phyloP scores from a whole-genome alignment of 2,113 vertebrate genomes.

The Gallinago paraguaiae region DNA sequence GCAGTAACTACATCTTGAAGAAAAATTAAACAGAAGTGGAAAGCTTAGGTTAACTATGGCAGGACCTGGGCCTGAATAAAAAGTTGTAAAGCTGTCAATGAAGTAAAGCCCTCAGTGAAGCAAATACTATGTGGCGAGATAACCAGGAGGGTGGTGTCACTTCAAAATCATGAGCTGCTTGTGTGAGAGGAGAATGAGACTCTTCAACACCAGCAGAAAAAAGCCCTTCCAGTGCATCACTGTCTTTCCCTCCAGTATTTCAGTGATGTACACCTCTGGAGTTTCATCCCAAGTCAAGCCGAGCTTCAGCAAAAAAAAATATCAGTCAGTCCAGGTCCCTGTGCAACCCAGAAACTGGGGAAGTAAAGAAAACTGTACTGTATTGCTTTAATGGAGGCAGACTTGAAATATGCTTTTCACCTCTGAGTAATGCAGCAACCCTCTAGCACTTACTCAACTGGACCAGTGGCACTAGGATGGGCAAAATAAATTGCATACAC shows the following conservation, averaged over 20 bases:
- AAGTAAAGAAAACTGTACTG: neutral
- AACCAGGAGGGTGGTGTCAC: neutral
- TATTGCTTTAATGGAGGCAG: neutral
- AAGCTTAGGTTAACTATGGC: neutral
- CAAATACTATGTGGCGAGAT: neutral
- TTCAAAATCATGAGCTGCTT: neutral
- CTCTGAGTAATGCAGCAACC: neutral
- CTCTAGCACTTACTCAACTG: neutral
- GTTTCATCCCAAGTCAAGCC: neutral
- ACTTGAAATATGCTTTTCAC: neutral
- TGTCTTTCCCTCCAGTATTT: neutral
- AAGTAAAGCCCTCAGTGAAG: neutral
- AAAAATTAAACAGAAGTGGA: neutral
- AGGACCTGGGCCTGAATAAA: neutral
- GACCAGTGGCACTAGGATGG: neutral
- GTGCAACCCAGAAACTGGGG: neutral
- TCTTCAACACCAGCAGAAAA: neutral
- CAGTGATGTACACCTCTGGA: neutral
- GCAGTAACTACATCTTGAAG: neutral
- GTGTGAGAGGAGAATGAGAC: neutral
- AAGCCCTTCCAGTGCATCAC: neutral
- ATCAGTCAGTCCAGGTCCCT: neutral
- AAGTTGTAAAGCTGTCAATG: neutral
- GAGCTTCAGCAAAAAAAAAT: neutral
- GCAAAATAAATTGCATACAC: neutral